Evolutionary conservation across 53 echinoderm and acorn worm species (phyloP), one percentile per base, ranked within the genome.

Genomic region (Temnopleurus reevesii): DNA sequence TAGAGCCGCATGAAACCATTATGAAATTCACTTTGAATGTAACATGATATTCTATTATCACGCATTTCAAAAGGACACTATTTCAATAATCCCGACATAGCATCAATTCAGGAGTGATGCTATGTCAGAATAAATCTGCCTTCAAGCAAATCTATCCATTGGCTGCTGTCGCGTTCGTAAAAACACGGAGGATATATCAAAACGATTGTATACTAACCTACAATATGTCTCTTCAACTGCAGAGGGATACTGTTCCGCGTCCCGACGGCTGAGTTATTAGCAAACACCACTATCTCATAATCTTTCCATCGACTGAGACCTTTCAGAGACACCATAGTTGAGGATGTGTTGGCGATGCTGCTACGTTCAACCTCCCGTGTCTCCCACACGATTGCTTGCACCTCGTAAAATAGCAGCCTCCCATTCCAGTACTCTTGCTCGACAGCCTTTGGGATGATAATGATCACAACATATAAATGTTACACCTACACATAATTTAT

Each of bases 181-280:
- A n/a, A n/a, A n/a, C 49, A 49, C 49, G 49, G 10, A 49, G 15
- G 49, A 49, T 49, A 12, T 49, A 15, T 49, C 49, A 49, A 49
- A 12, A 12, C 15, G 0, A 49, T 49, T 49, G 49, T 0, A 49
- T 15, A 77, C 91, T 81, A 41, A 92, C 92, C 92, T 13, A 86
- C 34, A 86, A 80, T 44, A 35, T 87, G 88, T 80, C 60, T 90
- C 44, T 76, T 66, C 63, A 90, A 77, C 29, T 81, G 64, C 45
- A 64, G 31, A 28, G 46, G 53, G 24, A 60, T 44, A 31, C 9
- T 21, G 51, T 83, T 92, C 35, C 63, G 21, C 43, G 80, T 90
- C 29, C 92, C 92, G 5, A 90, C 92, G 19, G 86, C 92, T 12
- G 90, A 79, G 41, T 77, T 92, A 46, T 92, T 92, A 15, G 92